Conservation (phyloP, 2,888 invertebrate species). For the Ditula angustiorana region DNA sequence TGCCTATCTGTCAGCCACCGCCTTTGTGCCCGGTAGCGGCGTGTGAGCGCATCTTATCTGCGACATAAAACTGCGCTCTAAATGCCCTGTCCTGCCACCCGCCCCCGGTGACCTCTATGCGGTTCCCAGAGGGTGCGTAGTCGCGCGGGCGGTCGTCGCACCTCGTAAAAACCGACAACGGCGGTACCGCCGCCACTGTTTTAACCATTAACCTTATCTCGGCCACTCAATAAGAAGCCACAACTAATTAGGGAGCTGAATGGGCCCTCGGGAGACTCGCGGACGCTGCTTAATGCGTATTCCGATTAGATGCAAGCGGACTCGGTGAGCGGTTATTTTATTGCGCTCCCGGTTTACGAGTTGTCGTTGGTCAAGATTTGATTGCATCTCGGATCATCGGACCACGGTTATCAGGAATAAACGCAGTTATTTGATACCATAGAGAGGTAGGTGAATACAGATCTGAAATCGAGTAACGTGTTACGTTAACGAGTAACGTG, state of each 20-base stretch:
- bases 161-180: slow-evolving; percentile 56
- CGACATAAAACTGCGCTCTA: slow-evolving; percentile 60
- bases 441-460: no score
- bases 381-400: not conserved
- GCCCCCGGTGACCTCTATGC: slow-evolving; percentile 9
- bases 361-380: slow-evolving; percentile 5
- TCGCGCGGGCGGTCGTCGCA: slow-evolving; percentile 38
- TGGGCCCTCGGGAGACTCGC: slow-evolving; percentile 12
- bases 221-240: slow-evolving; percentile 57
- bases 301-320: slow-evolving; percentile 22
- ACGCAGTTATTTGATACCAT: not conserved
- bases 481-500: no score
- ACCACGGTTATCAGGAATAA: not conserved
- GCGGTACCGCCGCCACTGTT: slow-evolving; percentile 52
- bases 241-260: slow-evolving; percentile 62
- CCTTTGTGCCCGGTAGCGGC: slow-evolving; percentile 32
- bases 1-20: not conserved
- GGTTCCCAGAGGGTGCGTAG: slow-evolving; percentile 5
- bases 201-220: slow-evolving; percentile 40
- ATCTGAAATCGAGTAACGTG: no score
- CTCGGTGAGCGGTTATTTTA: slow-evolving; percentile 22
- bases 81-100: slow-evolving; percentile 45
- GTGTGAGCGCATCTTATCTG: slow-evolving; percentile 61
- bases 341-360: slow-evolving; percentile 12
- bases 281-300: slow-evolving; percentile 17